A percentile compares a stretch with the other conserved stretches of the same genome.
phyloP scores from a whole-genome alignment of 2,797 vertebrate genomes.

The Thripadectes ignobilis region DNA sequence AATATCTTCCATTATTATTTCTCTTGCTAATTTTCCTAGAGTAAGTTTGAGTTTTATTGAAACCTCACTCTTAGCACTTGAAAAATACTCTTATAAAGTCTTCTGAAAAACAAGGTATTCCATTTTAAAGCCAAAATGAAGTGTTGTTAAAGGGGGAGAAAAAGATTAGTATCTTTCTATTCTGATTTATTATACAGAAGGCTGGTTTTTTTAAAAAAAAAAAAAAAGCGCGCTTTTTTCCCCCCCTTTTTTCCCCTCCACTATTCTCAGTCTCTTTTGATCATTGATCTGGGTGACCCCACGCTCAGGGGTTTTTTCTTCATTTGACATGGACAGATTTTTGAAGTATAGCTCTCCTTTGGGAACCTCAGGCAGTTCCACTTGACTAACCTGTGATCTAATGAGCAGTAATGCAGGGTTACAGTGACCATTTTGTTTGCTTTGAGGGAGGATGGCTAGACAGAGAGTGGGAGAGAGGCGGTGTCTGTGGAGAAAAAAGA shows the following conservation, averaged over 20 bases:
- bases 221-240: background rate
- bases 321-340: slow-evolving; percentile 88
- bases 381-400: slow-evolving; percentile 85
- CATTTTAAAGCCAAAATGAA: slow-evolving; percentile 40
- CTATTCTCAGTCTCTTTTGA: slow-evolving; percentile 85
- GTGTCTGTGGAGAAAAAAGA: slow-evolving; percentile 72
- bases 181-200: slow-evolving; percentile 71
- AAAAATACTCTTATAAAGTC: background rate
- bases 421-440: slow-evolving; percentile 80
- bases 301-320: slow-evolving; percentile 84
- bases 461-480: slow-evolving; percentile 73
- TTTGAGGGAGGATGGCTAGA: slow-evolving; percentile 76
- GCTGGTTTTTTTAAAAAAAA: slow-evolving; percentile 53
- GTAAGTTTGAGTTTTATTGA: slow-evolving; percentile 8
- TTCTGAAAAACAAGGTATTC: slow-evolving; percentile 43
- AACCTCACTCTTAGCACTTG: background rate
- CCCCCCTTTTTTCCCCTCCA: background rate
- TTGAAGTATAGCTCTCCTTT: slow-evolving; percentile 84
- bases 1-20: background rate
- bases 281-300: slow-evolving; percentile 93
- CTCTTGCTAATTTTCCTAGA: background rate
- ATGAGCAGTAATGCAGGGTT: slow-evolving; percentile 79
- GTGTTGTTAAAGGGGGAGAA: background rate
- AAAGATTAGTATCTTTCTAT: slow-evolving; percentile 58
- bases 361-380: slow-evolving; percentile 82